Base-by-base conservation (phyloP, 1,140 invertebrate species). In the Heterodera carotae region DNA sequence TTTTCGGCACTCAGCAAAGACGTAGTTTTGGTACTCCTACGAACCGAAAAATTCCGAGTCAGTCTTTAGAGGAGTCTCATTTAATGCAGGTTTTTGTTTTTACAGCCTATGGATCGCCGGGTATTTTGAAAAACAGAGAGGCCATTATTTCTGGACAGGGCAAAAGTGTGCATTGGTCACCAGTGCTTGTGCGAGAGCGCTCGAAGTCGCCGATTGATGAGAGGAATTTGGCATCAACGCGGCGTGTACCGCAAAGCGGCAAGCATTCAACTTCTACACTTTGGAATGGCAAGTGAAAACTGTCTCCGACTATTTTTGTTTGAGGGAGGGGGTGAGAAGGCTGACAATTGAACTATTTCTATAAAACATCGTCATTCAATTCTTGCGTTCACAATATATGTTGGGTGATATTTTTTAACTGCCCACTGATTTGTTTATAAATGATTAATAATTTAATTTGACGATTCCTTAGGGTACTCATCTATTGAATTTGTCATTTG, bases 91-190 rank as follows among this genome's bases (percentile, higher is more conserved):
- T 36, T 68, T 15, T 27, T 67, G 2, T 25, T 18, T 0, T 34
- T 0, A 33, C 12, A 73, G 75, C 27, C 36, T 75, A 68, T 73
- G 69, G 76, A 25, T 77, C 76, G 12, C 76, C 76, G 2, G 69
- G 76, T 22, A 77, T 77, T 31, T 31, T 77, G 7, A 74, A 69
- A 39, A 73, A 31, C 12, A n/a, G 68, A 1, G 76, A 77, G 25
- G n/a, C 22, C 34, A 62, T 15, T 12, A n/a, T 10, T 80, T 68
- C 10, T 76, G 53, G 25, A 36, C 36, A 43, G 1, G 60, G 56
- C 8, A 80, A 80, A 43, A 80, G n/a, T 59, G 79, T 80, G 64
- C 78, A 80, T 56, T 80, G 79, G 79, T 82, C 79, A 4, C 80
- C 80, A 2, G 59, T 68, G 8, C 68, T 82, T 27, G 74, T 80